A percentile compares a stretch with the other conserved stretches of the same genome.
Conservation (phyloP, 2,888 invertebrate species). For the Pyrochroa serraticornis region DNA sequence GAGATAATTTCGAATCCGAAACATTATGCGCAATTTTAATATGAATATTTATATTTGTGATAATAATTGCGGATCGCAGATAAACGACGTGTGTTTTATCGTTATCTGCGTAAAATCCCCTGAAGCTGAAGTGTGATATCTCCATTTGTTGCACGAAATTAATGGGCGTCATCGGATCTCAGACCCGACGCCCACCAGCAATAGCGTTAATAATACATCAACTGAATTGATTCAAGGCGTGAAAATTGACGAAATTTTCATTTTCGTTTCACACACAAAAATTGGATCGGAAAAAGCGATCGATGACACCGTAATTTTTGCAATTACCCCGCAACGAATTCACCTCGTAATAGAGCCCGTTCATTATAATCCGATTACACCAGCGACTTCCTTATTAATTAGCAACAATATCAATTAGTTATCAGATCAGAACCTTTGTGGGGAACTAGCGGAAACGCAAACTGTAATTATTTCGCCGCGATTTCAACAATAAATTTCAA, state of each 20-base stretch:
- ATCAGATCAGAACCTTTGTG: slow-evolving; percentile 15
- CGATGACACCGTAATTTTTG: background rate
- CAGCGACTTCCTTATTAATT: slow-evolving; percentile 20
- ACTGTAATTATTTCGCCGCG: slow-evolving; percentile 30
- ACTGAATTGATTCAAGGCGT: slow-evolving; percentile 21
- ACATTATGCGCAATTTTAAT: slow-evolving; percentile 14
- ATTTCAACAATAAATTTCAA: slow-evolving; percentile 30
- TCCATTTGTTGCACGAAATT: slow-evolving; percentile 38
- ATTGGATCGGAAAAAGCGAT: too few relatives aligned
- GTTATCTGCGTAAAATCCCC: slow-evolving; percentile 30
- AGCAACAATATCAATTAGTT: slow-evolving; percentile 24
- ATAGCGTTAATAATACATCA: slow-evolving; percentile 28
- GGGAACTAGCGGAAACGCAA: slow-evolving; percentile 8
- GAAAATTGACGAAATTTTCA: background rate
- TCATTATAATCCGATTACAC: slow-evolving; percentile 13
- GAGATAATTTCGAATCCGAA: background rate
- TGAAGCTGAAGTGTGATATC: slow-evolving; percentile 31
- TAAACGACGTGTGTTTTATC: slow-evolving; percentile 24
- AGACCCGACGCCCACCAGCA: slow-evolving; percentile 20
- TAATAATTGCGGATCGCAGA: slow-evolving; percentile 29
- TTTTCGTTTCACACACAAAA: too few relatives aligned
- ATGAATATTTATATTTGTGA: slow-evolving; percentile 19
- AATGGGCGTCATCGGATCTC: slow-evolving; percentile 35
- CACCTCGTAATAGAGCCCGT: background rate
- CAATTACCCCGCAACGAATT: slow-evolving; percentile 12